phyloP scores from a whole-genome alignment of 2,797 vertebrate genomes.

The Babyrousa celebensis region DNA sequence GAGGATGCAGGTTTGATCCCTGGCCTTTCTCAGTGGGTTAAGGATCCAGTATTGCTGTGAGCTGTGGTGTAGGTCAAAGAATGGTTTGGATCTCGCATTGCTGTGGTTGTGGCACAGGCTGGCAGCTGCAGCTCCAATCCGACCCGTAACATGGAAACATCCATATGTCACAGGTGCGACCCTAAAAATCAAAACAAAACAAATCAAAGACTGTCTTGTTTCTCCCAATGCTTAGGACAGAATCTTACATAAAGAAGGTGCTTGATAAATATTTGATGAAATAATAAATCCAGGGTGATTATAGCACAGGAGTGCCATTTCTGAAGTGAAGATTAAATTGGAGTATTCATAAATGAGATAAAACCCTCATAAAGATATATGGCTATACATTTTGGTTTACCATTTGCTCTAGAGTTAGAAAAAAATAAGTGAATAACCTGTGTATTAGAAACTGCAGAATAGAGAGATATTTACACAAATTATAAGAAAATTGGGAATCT shows the following conservation, averaged over 20 bases:
- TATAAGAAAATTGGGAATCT: not conserved
- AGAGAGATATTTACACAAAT: not conserved
- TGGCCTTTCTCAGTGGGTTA: too few species aligned
- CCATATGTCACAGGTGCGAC: too few species aligned
- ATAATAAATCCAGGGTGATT: not conserved
- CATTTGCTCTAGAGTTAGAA: not conserved
- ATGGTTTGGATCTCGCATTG: too few species aligned
- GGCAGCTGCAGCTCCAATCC: too few species aligned
- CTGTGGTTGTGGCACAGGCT: too few species aligned
- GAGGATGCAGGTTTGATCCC: too few species aligned
- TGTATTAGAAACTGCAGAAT: not conserved
- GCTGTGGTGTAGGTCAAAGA: too few species aligned
- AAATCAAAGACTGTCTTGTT: not conserved
- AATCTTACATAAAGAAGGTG: slow-evolving; percentile 4
- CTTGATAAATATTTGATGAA: not conserved
- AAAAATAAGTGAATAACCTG: not conserved
- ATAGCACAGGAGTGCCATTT: not conserved
- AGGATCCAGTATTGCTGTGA: too few species aligned
- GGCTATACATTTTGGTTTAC: not conserved
- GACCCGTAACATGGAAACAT: too few species aligned
- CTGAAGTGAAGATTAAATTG: not conserved
- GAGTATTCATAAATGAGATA: not conserved
- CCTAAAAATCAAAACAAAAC: too few species aligned
- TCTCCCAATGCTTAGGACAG: not conserved
- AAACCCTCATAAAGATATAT: not conserved